phyloP scores from a whole-genome alignment of 2,888 invertebrate species.

The Drosophila incognita region DNA sequence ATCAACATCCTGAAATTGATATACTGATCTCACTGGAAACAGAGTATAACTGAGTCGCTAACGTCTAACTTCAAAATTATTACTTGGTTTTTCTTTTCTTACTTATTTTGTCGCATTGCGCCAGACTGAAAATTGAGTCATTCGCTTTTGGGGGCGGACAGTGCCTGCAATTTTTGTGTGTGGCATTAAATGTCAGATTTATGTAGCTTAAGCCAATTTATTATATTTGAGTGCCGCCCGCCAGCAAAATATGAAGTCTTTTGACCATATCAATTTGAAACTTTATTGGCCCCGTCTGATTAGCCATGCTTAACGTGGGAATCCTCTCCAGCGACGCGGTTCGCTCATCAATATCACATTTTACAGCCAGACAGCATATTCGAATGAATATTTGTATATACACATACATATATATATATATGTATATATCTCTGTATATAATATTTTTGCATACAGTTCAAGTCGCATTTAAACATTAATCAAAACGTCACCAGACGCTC shows the following conservation, averaged over 20 bases:
- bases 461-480: conserved; percentile 50
- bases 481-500: conserved; percentile 72
- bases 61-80: neutral
- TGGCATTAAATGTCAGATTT: conserved; percentile 82
- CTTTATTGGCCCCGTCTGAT: conserved; percentile 63
- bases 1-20: neutral
- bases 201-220: conserved; percentile 66
- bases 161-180: conserved; percentile 62
- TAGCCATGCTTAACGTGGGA: conserved; percentile 73
- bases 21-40: neutral
- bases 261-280: conserved; percentile 70
- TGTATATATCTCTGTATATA: neutral
- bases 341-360: conserved; percentile 58
- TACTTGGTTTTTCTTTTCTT: neutral
- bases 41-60: conserved; percentile 10
- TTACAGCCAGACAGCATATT: conserved; percentile 53
- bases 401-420: conserved; percentile 5
- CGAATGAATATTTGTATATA: conserved; percentile 2
- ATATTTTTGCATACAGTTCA: conserved; percentile 39
- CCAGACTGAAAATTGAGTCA: conserved; percentile 73
- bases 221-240: conserved; percentile 37
- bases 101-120: conserved; percentile 27
- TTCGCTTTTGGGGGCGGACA: conserved; percentile 50
- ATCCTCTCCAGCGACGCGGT: conserved; percentile 38
- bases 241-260: conserved; percentile 36